Conservation (phyloP, 1,140 invertebrate genomes). For the Penaeus vannamei region DNA sequence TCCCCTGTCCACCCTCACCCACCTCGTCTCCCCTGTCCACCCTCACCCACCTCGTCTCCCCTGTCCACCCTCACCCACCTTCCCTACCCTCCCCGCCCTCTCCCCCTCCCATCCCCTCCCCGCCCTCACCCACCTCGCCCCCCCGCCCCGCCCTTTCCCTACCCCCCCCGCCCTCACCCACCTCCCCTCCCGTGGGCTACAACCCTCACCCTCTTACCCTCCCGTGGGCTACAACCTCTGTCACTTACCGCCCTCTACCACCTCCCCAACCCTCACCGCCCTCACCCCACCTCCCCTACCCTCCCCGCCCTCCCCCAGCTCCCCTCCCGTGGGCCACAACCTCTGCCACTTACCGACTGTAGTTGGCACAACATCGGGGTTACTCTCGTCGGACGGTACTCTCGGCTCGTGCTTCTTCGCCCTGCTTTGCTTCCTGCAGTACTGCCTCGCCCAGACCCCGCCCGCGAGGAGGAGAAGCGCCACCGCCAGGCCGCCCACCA, state of each 20-base stretch:
- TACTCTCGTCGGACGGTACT: conserved; percentile 50
- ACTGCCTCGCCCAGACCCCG: conserved; percentile 44
- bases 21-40: not conserved
- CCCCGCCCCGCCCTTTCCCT: conserved; percentile 1
- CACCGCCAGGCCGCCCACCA: conserved; percentile 34
- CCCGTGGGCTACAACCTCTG: too few relatives aligned
- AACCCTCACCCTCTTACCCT: not conserved
- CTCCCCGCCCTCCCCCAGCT: not conserved
- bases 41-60: not conserved
- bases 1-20: not conserved
- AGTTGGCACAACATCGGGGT: conserved; percentile 55
- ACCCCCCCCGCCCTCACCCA: too few relatives aligned
- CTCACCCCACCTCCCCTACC: not conserved
- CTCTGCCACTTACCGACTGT: conserved; percentile 43
- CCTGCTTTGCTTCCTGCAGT: conserved; percentile 6
- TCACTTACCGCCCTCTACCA: too few relatives aligned
- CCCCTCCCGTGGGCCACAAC: too few relatives aligned
- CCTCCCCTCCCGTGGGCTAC: not conserved
- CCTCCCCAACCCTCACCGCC: not conserved
- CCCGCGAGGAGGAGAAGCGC: conserved; percentile 24
- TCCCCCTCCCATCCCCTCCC: not conserved
- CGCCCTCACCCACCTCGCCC: not conserved
- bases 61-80: not conserved
- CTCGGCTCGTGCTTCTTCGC: conserved; percentile 39
- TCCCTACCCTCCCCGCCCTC: not conserved